Base-by-base conservation (phyloP, 2,797 vertebrate genomes). In the Pangasius djambal region DNA sequence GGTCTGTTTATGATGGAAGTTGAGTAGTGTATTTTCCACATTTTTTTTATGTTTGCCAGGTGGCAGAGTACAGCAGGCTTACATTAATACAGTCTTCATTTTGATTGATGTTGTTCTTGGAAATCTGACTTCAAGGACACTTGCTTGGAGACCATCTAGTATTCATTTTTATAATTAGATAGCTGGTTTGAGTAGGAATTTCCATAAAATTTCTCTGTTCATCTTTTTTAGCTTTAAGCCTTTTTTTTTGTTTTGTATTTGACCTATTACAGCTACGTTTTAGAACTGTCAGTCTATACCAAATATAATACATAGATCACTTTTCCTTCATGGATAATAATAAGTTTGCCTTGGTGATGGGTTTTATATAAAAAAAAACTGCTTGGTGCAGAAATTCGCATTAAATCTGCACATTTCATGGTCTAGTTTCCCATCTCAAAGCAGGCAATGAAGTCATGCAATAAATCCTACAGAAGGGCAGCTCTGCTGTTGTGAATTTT, bases 1-100 rank as follows among this genome's bases (percentile, higher is more conserved):
- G 92, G 83, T 89, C 55, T 90, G 92, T 89, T 91, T 90, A 25
- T 85, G 87, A 89, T 89, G 88, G 85, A 90, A 87, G 83, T 77
- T 72, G 90, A 90, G 86, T 88, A 74, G 93, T 93, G 89, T 65
- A 83, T 94, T 95, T 94, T 94, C 92, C 93, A 93, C 87, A 37
- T 89, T 86, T 86, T 93, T 84, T 93, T 93, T 92, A 79, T 81
- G 65, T 83, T 85, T 86, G 55, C 48, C 52, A 88, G 74, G 89
- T 91, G 90, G 92, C 93, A 91, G 61, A 88, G 77, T 89, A 91
- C 95, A 95, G 92, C 92, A 93, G 93, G 93, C 91, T 95, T 94
- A 82, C 87, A 95, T 95, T 94, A 95, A 92, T 83, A 72, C 77
- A 88, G 91, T 92, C 85, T 88, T 93, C 86, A 88, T 90, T 91